Evolutionary conservation across 2,797 vertebrate species (phyloP).

Genomic region (Phoeniculus purpureus): DNA sequence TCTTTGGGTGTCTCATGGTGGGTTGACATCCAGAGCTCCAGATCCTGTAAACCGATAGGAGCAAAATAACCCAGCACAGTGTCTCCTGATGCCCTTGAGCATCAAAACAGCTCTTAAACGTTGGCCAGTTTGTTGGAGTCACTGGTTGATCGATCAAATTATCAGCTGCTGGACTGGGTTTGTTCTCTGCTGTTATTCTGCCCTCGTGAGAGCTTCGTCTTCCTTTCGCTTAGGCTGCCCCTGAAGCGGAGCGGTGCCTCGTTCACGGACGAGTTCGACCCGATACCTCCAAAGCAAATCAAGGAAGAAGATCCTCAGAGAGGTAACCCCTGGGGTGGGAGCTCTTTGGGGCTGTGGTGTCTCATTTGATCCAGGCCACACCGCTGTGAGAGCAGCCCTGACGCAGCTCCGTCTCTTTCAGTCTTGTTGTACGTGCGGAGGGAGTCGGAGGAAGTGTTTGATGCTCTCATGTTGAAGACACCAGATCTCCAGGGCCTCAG

Average conservation of each 20-base stretch:
- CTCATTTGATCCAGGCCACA: neutral
- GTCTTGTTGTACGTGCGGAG: slow-evolving; percentile 93
- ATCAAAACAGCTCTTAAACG: neutral
- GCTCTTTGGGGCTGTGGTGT: neutral
- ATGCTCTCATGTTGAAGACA: slow-evolving; percentile 94
- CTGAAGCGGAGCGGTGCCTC: slow-evolving; percentile 84
- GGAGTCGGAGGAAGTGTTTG: slow-evolving; percentile 91
- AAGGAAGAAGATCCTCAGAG: slow-evolving; percentile 88
- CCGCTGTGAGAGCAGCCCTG: neutral
- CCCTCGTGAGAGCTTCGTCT: neutral
- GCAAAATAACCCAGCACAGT: neutral
- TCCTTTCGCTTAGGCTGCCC: slow-evolving; percentile 74
- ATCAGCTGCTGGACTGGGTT: neutral
- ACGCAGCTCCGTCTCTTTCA: slow-evolving; percentile 44
- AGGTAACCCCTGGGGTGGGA: slow-evolving; percentile 77
- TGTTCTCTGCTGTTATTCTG: neutral
- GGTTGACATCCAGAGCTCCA: neutral
- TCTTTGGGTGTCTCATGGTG: neutral
- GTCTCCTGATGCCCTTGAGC: neutral
- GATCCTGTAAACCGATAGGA: neutral
- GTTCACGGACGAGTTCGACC: slow-evolving; percentile 81
- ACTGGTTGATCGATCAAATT: neutral
- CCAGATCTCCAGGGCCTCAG: slow-evolving; percentile 90
- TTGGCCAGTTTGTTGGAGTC: neutral
- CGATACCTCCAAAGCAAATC: slow-evolving; percentile 82